These are phyloP conservation scores for Synchiropus splendidus DNA, from an alignment of 2,113 vertebrate species.

Conservation along the genomic window DNA sequence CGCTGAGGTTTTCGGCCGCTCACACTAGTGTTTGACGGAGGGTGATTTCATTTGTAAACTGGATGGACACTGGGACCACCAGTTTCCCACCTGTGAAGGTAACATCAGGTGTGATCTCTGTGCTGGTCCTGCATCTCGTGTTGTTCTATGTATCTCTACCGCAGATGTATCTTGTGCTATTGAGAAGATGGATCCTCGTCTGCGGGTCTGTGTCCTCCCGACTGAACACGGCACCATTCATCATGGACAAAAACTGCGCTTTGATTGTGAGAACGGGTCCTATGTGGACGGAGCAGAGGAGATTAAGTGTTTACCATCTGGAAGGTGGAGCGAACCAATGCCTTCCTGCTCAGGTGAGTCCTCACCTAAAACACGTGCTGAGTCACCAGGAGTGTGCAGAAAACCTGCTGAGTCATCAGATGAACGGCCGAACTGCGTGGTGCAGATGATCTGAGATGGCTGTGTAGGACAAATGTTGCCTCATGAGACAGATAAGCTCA, in stretches of 20 bases:
- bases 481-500: background rate
- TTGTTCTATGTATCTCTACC: too few relatives aligned
- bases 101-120: too few relatives aligned
- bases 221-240: constrained; percentile 39
- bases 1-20: too few relatives aligned
- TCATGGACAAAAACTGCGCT: constrained; percentile 62
- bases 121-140: too few relatives aligned
- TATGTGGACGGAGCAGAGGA: constrained; percentile 48
- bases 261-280: constrained; percentile 56
- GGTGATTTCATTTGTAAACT: too few relatives aligned
- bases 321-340: constrained; percentile 59
- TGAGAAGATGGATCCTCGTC: constrained; percentile 29
- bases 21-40: too few relatives aligned
- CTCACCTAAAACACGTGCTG: background rate
- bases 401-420: background rate
- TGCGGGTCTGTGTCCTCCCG: constrained; percentile 19
- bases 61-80: too few relatives aligned
- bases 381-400: background rate
- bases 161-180: constrained; percentile 46
- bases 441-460: background rate
- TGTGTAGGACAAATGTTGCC: background rate
- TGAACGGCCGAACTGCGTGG: background rate
- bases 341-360: constrained; percentile 71
- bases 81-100: too few relatives aligned
- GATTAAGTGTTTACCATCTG: constrained; percentile 60